These are phyloP conservation scores for Andrena flavipes DNA, from an alignment of 2,888 invertebrate genomes.

Conservation along the genomic window DNA sequence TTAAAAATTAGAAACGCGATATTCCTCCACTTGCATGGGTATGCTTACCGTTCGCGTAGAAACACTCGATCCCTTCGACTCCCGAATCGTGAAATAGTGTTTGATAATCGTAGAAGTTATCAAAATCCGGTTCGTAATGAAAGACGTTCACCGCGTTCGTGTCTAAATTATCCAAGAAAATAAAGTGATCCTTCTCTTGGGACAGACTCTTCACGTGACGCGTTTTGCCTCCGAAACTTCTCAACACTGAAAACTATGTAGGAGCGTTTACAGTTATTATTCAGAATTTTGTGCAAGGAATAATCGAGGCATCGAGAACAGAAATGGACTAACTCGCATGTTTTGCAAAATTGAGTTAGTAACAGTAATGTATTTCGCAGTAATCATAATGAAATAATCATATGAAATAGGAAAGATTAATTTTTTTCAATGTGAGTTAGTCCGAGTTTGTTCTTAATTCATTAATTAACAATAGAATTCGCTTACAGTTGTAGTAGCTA, in stretches of 20 bases:
- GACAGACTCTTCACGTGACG: slow-evolving; percentile 72
- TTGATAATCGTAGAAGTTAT: slow-evolving; percentile 77
- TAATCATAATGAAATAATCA: no score
- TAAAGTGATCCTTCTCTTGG: slow-evolving; percentile 68
- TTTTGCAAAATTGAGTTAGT: no score
- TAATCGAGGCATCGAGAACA: neutral
- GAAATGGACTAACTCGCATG: no score
- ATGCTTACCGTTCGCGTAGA: slow-evolving; percentile 75
- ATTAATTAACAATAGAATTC: neutral
- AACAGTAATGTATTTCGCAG: no score
- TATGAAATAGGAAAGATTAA: no score
- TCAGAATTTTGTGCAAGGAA: neutral
- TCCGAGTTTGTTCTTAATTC: no score
- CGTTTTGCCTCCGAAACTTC: slow-evolving; percentile 73
- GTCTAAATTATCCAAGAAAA: slow-evolving; percentile 75
- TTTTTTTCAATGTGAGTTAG: no score
- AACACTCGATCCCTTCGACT: slow-evolving; percentile 70
- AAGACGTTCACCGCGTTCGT: slow-evolving; percentile 76
- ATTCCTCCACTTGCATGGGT: neutral
- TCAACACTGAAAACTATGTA: slow-evolving; percentile 69
- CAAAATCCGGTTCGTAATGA: slow-evolving; percentile 64
- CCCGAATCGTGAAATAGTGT: slow-evolving; percentile 72
- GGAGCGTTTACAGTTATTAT: neutral
- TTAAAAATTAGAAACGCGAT: neutral
- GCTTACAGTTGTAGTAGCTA: slow-evolving; percentile 60